Conservation (phyloP, 1,140 invertebrate genomes). For the Chrysopa pallens region DNA sequence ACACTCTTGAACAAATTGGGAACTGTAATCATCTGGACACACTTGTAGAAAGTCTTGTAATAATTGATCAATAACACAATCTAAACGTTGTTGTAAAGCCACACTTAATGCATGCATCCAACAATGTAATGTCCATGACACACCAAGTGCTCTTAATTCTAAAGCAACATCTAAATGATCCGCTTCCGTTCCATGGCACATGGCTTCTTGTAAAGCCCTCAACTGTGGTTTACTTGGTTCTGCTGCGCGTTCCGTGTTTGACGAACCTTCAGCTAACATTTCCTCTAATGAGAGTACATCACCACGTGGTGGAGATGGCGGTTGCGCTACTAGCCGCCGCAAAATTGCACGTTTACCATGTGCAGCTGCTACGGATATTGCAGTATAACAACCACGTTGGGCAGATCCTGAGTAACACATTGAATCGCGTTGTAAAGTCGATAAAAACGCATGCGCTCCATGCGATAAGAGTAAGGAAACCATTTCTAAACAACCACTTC, state of each 20-base stretch:
- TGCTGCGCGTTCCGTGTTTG: conserved; percentile 17
- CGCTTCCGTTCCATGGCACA: conserved; percentile 83
- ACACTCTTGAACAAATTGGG: conserved; percentile 78
- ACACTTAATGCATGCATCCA: conserved; percentile 81
- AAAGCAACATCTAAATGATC: conserved; percentile 76
- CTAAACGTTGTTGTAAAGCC: conserved; percentile 62
- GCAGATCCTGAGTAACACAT: conserved; percentile 51
- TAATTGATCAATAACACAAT: conserved; percentile 75
- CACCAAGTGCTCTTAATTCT: conserved; percentile 61
- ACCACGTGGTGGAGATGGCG: conserved; percentile 39
- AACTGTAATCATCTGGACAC: conserved; percentile 66
- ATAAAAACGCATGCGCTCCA: conserved; percentile 72
- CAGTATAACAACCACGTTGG: conserved; percentile 24
- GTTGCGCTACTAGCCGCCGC: conserved; percentile 61
- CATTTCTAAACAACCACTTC: conserved; percentile 62
- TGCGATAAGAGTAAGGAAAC: conserved; percentile 60
- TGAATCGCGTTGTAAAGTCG: conserved; percentile 63
- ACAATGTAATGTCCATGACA: conserved; percentile 77
- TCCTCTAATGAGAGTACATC: conserved; percentile 77
- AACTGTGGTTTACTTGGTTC: conserved; percentile 55
- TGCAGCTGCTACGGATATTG: conserved; percentile 70
- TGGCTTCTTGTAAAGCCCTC: conserved; percentile 72
- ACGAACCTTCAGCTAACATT: conserved; percentile 64
- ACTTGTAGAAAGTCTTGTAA: conserved; percentile 80
- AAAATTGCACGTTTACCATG: conserved; percentile 64